Conservation (phyloP, 2,888 invertebrate species). For the Agrotis clavis region DNA sequence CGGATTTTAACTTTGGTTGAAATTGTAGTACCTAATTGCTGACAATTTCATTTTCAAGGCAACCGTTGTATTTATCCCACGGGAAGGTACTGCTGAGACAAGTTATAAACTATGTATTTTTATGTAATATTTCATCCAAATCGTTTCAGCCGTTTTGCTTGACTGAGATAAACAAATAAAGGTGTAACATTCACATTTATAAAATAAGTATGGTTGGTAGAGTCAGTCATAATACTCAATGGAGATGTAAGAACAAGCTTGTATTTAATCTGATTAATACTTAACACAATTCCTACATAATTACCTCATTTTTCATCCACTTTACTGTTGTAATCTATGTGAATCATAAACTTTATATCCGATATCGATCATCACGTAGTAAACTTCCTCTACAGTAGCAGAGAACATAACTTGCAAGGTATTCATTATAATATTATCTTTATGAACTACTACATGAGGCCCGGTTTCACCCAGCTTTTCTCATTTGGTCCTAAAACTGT, state of each 20-base stretch:
- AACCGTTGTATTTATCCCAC: too few species aligned
- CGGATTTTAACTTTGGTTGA: not conserved
- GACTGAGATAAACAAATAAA: too few species aligned
- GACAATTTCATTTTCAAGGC: too few species aligned
- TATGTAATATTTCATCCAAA: too few species aligned
- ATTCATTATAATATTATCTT: conserved; percentile 8
- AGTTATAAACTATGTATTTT: too few species aligned
- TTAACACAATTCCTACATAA: conserved; percentile 3
- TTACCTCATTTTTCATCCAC: conserved; percentile 8
- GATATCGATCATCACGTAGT: conserved; percentile 34
- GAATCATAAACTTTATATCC: conserved; percentile 41
- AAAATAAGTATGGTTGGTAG: too few species aligned
- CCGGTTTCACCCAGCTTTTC: not conserved
- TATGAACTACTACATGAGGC: not conserved
- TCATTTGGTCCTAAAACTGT: too few species aligned
- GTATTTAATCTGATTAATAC: conserved; percentile 1
- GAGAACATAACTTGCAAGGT: conserved; percentile 19
- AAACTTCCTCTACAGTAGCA: conserved; percentile 18
- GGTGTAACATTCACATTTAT: too few species aligned
- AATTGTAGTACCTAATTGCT: not conserved
- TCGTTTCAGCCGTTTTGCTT: too few species aligned
- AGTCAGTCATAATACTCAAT: not conserved
- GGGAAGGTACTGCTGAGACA: too few species aligned
- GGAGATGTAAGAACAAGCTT: not conserved
- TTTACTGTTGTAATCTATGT: conserved; percentile 6